Base-by-base conservation (phyloP, 2,113 vertebrate species). In the Stegostoma tigrinum region DNA sequence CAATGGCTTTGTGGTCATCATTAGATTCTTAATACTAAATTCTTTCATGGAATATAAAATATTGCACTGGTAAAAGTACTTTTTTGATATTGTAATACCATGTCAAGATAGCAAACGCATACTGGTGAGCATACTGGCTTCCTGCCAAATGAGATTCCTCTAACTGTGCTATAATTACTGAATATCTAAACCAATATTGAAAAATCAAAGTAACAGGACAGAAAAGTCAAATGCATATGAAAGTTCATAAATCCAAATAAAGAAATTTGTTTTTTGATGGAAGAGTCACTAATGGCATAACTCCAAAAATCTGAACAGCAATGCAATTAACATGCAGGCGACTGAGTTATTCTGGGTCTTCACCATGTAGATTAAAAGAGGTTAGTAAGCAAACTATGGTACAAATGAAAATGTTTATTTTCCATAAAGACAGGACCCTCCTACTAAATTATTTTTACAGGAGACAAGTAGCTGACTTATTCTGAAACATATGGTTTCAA, bases 331-430 rank as follows among this genome's bases (percentile, higher is more conserved):
- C 24, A 87, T 21, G 48, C 85, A 87, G 85, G 45, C 52, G 85
- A 87, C 85, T 52, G 45, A 52, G 42, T 45, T 42, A 87, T 52
- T 86, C 83, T 86, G 85, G 85, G 24, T 45, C 21, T 48, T 87
- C 42, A 87, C 85, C 45, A 52, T 24, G 3, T 10, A 48, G 23
- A 87, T 52, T 87, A 52, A 87, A 87, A 87, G 27, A 5, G 2
- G 10, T 87, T 52, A 45, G 83, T 86, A 48, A 48, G 83, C 42
- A 86, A 87, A 87, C 23, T 87, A 87, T 83, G 80, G 80, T 83
- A 38, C 80, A 83, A 83, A 83, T 83, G 42, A 83, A 83, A 83
- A 83, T 83, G 80, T 83, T 83, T 83, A 83, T 42, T 83, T 83
- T 83, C 80, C 80, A 83, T 83, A 45, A 87, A 30, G 48, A 8